phyloP scores from a whole-genome alignment of 2,888 invertebrate species.

The Octodonta nipae region DNA sequence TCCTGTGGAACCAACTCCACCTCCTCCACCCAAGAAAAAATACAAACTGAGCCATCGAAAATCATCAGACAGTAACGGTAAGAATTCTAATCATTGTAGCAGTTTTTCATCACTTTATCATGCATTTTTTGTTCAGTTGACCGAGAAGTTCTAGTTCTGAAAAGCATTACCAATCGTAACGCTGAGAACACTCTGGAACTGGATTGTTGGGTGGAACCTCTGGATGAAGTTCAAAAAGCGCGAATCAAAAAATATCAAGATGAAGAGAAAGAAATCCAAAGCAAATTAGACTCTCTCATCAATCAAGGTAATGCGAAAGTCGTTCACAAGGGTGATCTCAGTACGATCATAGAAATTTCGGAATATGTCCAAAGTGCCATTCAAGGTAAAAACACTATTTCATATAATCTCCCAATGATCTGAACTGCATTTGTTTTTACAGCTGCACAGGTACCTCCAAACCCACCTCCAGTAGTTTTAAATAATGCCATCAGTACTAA shows the following conservation, averaged over 20 bases:
- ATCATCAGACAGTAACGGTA: conserved; percentile 31
- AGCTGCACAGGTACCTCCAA: conserved; percentile 14
- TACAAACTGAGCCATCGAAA: conserved; percentile 30
- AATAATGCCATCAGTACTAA: conserved; percentile 4
- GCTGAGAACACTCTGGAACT: conserved; percentile 42
- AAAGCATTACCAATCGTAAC: conserved; percentile 23
- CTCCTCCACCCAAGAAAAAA: conserved; percentile 30
- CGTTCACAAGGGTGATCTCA: conserved; percentile 52
- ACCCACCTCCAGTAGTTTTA: not conserved
- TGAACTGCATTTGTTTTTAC: conserved; percentile 6
- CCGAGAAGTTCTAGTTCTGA: conserved; percentile 30
- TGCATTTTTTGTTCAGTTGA: conserved; percentile 19
- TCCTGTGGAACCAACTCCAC: conserved; percentile 19
- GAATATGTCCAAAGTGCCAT: conserved; percentile 20
- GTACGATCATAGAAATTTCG: conserved; percentile 47
- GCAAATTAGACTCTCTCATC: conserved; percentile 31
- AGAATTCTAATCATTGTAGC: conserved; percentile 1
- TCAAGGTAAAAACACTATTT: conserved; percentile 7
- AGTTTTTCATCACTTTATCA: not conserved
- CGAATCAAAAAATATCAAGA: conserved; percentile 47
- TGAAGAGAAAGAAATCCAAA: conserved; percentile 50
- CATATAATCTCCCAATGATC: conserved; percentile 2
- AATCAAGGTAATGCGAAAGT: conserved; percentile 48
- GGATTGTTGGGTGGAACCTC: conserved; percentile 59
- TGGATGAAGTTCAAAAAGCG: conserved; percentile 38